Evolutionary conservation across 2,888 invertebrate species (phyloP).

Genomic region (Tachystola acroxantha): DNA sequence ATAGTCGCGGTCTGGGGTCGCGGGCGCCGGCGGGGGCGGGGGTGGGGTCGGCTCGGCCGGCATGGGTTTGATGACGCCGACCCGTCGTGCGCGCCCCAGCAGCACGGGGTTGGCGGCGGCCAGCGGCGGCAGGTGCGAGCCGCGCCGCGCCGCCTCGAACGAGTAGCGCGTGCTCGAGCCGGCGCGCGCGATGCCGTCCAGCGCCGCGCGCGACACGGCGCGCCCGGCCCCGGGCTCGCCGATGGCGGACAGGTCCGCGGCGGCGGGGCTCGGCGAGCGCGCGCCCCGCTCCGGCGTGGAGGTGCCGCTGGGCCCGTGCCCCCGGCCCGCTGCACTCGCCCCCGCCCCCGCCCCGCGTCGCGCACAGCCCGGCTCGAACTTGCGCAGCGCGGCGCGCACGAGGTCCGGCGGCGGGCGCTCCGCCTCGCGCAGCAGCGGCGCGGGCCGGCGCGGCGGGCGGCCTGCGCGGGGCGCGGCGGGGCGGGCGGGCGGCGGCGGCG

Average conservation of each 20-base stretch:
- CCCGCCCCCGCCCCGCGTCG: slow-evolving; percentile 40
- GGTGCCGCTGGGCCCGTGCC: slow-evolving; percentile 19
- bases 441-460: slow-evolving; percentile 69
- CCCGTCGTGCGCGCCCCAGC: slow-evolving; percentile 63
- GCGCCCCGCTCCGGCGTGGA: slow-evolving; percentile 52
- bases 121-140: slow-evolving; percentile 55
- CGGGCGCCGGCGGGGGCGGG: slow-evolving; percentile 6
- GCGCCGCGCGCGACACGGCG: slow-evolving; percentile 76
- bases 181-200: slow-evolving; percentile 82
- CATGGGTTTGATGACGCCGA: slow-evolving; percentile 78
- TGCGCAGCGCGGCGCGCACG: slow-evolving; percentile 89
- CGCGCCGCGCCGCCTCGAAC: slow-evolving; percentile 61
- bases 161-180: slow-evolving; percentile 82
- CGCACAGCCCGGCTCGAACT: slow-evolving; percentile 83
- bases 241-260: slow-evolving; percentile 52
- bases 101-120: slow-evolving; percentile 59
- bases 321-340: slow-evolving; percentile 30
- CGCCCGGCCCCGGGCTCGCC: slow-evolving; percentile 42
- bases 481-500: slow-evolving; percentile 66
- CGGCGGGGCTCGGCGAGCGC: slow-evolving; percentile 41
- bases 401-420: slow-evolving; percentile 94
- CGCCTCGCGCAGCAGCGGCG: slow-evolving; percentile 82
- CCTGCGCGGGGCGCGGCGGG: slow-evolving; percentile 80
- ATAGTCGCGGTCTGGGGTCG: no score
- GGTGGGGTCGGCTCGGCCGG: slow-evolving; percentile 20